Base-by-base conservation (phyloP, 37 sponge, comb jelly and placozoan species). In the Geodia barretti region DNA sequence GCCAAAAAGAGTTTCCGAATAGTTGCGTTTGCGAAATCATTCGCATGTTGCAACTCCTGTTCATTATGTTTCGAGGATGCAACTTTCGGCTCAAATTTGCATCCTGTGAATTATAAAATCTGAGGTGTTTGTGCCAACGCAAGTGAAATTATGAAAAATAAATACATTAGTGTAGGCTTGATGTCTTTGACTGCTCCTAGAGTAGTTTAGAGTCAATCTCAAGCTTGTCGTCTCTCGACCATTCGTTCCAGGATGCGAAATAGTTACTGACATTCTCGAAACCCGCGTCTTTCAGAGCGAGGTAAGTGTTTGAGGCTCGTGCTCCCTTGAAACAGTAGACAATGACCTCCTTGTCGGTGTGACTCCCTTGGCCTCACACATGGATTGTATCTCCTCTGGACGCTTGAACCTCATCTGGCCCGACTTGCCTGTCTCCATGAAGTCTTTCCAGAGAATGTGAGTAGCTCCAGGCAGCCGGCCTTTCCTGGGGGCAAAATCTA, bases 391-490 rank as follows among this genome's bases (percentile, higher is more conserved):
- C 14, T 64, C 77, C 61, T 76, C 11, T 9, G 77, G 77, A 25
- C 33, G 17, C 61, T 37, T 26, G 40, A 76, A 76, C 19, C 28
- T 36, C 30, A 24, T 20, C 39, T 23, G 3, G 11, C 77, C 77
- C 19, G 29, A 37, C 5, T n/a, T 17, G 14, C 14, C 54, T 2
- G 36, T 17, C 77, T 76, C 40, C 77, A 76, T 76, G 64, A 76
- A 76, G 38, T 76, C 77, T 9, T 35, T 31, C 77, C 77, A 76
- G 2, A 36, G 77, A 3, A 76, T 76, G 64, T 76, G 77, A 62
- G 47, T 36, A 21, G 77, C 63, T 33, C 77, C 77, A 19, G 77
- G 77, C 3, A 76, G 63, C 19, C 77, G 63, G 4, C 77, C 77
- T 25, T 76, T 76, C 61, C 65, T 5, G 9, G 77, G 77, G n/a